These are phyloP conservation scores for Chelonus insularis DNA, from an alignment of 1,140 invertebrate genomes.

Conservation along the genomic window DNA sequence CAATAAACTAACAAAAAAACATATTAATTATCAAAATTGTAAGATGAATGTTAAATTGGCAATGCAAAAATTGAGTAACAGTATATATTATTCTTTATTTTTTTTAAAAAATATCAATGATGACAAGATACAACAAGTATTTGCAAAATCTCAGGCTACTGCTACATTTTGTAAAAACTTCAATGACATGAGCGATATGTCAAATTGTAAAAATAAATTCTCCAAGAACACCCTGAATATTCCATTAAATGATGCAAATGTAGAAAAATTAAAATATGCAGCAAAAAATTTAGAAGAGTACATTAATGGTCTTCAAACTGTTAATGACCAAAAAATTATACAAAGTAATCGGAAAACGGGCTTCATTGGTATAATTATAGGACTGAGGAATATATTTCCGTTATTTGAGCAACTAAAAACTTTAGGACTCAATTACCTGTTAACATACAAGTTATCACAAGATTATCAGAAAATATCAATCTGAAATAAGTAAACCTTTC, in stretches of 20 bases:
- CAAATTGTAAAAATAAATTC: slow-evolving; percentile 31
- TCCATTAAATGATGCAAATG: slow-evolving; percentile 24
- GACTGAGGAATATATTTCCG: slow-evolving; percentile 19
- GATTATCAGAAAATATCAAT: too few species aligned
- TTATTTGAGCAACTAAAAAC: too few species aligned
- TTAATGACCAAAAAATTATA: slow-evolving; percentile 13
- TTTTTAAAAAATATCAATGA: slow-evolving; percentile 34
- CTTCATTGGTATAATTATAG: slow-evolving; percentile 37
- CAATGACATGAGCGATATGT: slow-evolving; percentile 34
- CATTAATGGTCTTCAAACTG: neutral
- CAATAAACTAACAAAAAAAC: slow-evolving; percentile 39
- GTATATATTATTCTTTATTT: slow-evolving; percentile 35
- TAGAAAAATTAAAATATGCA: neutral
- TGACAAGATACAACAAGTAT: slow-evolving; percentile 28
- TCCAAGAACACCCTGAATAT: slow-evolving; percentile 20
- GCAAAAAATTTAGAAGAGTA: slow-evolving; percentile 19
- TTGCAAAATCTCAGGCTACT: slow-evolving; percentile 37
- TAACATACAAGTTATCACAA: too few species aligned
- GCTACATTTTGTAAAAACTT: slow-evolving; percentile 33
- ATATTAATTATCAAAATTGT: slow-evolving; percentile 40
- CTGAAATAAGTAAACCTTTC: too few species aligned
- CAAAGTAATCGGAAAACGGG: slow-evolving; percentile 31
- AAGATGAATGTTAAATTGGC: slow-evolving; percentile 48
- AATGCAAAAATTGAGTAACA: slow-evolving; percentile 42
- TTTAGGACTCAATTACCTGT: too few species aligned